Evolutionary conservation across 2,888 invertebrate species (phyloP).

Genomic region (Dromius quadrimaculatus): DNA sequence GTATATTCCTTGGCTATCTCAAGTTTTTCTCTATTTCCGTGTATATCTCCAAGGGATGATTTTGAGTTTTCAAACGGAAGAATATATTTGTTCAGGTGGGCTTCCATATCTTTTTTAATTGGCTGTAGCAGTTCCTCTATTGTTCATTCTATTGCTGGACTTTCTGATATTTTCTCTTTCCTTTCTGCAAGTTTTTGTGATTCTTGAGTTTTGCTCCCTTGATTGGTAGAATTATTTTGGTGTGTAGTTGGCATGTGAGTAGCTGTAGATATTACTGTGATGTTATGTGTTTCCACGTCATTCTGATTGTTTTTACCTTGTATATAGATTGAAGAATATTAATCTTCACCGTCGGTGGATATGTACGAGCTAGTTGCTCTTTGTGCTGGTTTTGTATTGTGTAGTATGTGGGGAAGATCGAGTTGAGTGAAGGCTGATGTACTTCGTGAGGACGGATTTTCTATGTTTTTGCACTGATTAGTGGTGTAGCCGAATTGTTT

Average conservation of each 20-base stretch:
- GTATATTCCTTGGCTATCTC: background rate
- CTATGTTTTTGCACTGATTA: conserved; percentile 1
- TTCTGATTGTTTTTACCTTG: background rate
- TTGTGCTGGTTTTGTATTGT: background rate
- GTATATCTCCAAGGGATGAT: background rate
- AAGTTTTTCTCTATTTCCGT: background rate
- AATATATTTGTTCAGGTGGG: background rate
- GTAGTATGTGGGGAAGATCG: background rate
- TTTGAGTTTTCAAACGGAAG: background rate
- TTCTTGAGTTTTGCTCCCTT: background rate
- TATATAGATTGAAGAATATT: background rate
- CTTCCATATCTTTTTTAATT: background rate
- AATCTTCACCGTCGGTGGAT: background rate
- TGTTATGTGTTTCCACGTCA: background rate
- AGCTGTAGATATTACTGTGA: background rate
- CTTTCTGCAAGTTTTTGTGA: background rate
- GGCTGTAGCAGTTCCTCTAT: background rate
- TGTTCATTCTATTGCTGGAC: background rate
- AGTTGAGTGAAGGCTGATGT: background rate
- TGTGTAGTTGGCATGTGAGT: no score
- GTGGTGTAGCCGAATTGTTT: background rate
- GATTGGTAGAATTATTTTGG: no score
- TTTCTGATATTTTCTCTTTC: background rate
- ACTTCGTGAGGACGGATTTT: background rate
- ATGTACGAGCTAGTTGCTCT: background rate